Evolutionary conservation across 1,140 invertebrate genomes (phyloP).

Genomic region (Drosophila kepulauana): DNA sequence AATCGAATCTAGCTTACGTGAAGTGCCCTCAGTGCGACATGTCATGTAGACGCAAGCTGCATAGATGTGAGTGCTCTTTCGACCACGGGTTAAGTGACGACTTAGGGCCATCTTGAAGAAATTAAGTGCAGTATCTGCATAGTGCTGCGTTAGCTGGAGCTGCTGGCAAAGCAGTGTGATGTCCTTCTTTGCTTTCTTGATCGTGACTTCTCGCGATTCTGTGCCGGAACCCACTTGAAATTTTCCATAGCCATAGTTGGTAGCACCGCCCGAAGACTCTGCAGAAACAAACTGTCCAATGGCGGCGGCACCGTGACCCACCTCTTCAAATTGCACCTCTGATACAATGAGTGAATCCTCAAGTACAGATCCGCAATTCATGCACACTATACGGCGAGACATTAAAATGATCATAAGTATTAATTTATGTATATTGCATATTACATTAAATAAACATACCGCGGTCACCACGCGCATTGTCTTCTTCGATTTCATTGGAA

Average conservation of each 20-base stretch:
- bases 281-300: conserved; percentile 97
- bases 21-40: conserved; percentile 96
- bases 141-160: conserved; percentile 94
- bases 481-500: conserved; percentile 96
- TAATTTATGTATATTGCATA: not conserved
- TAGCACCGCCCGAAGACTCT: conserved; percentile 93
- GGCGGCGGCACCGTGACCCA: conserved; percentile 93
- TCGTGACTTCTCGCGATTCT: conserved; percentile 95
- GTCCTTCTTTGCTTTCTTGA: conserved; percentile 94
- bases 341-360: conserved; percentile 98
- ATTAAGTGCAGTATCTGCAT: conserved; percentile 96
- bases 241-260: conserved; percentile 90
- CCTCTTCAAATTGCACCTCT: conserved; percentile 98
- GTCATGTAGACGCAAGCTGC: conserved; percentile 99
- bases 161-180: conserved; percentile 93
- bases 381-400: conserved; percentile 89
- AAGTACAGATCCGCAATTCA: conserved; percentile 96
- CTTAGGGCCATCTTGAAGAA: conserved; percentile 99
- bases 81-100: conserved; percentile 94
- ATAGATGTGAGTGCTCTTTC: conserved; percentile 96
- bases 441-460: conserved; percentile 39
- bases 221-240: conserved; percentile 93
- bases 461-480: conserved; percentile 94
- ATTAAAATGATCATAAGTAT: not conserved
- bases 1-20: conserved; percentile 89